Conservation (phyloP, 2,113 vertebrate genomes). For the Galbula dea region DNA sequence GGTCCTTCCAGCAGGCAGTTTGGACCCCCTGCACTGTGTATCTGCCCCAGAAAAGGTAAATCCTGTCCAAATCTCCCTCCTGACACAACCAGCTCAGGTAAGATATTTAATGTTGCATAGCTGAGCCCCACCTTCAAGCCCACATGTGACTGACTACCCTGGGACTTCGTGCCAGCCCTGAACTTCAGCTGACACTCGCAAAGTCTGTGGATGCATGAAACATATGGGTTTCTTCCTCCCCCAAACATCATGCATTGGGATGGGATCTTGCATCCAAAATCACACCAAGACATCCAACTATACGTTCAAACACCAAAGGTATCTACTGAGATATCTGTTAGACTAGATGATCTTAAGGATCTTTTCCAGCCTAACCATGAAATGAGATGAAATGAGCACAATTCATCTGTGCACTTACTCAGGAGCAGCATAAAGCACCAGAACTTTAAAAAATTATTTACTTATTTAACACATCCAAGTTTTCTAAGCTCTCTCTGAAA, state of each 20-base stretch:
- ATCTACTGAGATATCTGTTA: not conserved
- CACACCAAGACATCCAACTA: not conserved
- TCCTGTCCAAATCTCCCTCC: not conserved
- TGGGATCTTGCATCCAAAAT: not conserved
- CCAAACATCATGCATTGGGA: not conserved
- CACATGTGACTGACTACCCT: not conserved
- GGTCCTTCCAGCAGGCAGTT: not conserved
- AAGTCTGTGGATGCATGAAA: not conserved
- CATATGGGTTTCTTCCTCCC: accelerated
- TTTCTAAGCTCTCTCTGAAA: not conserved
- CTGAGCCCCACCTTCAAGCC: not conserved
- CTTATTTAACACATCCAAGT: not conserved
- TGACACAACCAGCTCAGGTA: not conserved
- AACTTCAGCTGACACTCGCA: not conserved
- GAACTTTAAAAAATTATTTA: too few relatives aligned
- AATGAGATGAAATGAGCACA: not conserved
- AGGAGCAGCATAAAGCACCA: not conserved
- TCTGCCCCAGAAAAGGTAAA: not conserved
- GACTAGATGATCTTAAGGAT: not conserved
- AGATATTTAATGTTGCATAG: not conserved
- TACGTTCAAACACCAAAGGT: not conserved
- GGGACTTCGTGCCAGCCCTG: not conserved
- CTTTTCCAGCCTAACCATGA: not conserved
- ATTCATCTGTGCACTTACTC: not conserved
- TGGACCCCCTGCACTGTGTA: accelerated